These are phyloP conservation scores for Aphidius colemani DNA, from an alignment of 2,888 invertebrate species.

Conservation along the genomic window DNA sequence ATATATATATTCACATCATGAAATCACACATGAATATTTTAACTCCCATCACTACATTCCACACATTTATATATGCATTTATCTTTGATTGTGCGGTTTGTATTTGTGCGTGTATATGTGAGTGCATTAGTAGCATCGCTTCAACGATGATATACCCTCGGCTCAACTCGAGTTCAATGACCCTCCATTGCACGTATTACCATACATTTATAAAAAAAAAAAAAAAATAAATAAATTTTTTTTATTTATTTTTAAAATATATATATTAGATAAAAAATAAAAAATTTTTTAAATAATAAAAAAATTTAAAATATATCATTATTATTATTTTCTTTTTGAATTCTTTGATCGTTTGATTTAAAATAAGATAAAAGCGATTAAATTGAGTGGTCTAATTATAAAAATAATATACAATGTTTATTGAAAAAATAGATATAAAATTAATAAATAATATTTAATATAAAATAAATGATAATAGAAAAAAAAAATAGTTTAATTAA, in stretches of 20 bases:
- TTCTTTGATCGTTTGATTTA: no score
- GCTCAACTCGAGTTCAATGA: conserved; percentile 53
- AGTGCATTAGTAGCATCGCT: conserved; percentile 55
- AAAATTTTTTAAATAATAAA: no score
- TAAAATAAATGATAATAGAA: no score
- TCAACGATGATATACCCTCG: conserved; percentile 53
- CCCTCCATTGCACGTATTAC: conserved; percentile 41
- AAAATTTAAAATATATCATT: no score
- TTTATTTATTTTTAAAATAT: not conserved
- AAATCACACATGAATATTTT: no score
- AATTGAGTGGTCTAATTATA: conserved; percentile 11
- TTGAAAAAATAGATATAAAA: no score
- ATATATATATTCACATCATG: not conserved
- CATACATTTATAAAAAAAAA: conserved; percentile 20
- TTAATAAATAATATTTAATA: no score
- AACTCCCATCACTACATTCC: conserved; percentile 21
- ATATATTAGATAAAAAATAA: no score
- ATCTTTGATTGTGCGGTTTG: conserved; percentile 34
- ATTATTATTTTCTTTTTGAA: no score
- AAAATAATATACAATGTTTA: no score
- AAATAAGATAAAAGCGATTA: no score
- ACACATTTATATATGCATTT: conserved; percentile 19
- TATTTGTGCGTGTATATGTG: conserved; percentile 33
- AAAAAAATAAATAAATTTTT: conserved; percentile 24
- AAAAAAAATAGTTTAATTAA: no score